These are phyloP conservation scores for Drosophila navojoa DNA, from an alignment of 1,140 invertebrate genomes.

Conservation along the genomic window DNA sequence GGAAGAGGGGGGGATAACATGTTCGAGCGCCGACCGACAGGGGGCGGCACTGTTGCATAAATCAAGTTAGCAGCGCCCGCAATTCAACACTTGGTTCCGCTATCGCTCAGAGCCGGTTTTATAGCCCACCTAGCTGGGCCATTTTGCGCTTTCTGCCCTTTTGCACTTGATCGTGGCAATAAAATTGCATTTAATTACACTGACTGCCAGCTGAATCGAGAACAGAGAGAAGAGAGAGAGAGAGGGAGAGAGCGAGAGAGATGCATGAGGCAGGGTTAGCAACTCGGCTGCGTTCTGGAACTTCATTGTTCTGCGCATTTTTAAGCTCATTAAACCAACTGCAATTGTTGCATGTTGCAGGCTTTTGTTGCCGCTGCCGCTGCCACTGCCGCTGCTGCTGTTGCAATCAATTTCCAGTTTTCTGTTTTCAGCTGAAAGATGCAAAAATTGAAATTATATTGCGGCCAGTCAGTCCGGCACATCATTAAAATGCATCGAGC, in stretches of 20 bases:
- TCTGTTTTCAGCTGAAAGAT: slow-evolving; percentile 72
- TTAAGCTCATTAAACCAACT: slow-evolving; percentile 77
- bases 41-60: slow-evolving; percentile 61
- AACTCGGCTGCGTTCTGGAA: slow-evolving; percentile 39
- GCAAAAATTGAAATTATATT: slow-evolving; percentile 80
- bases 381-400: slow-evolving; percentile 25
- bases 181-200: slow-evolving; percentile 80
- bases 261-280: slow-evolving; percentile 47
- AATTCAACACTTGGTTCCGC: slow-evolving; percentile 66
- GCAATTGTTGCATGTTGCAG: slow-evolving; percentile 60
- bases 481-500: slow-evolving; percentile 79
- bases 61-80: slow-evolving; percentile 72
- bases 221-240: background rate
- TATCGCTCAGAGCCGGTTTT: slow-evolving; percentile 31
- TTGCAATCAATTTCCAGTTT: slow-evolving; percentile 77
- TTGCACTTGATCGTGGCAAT: slow-evolving; percentile 72
- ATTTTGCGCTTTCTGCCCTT: slow-evolving; percentile 41
- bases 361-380: slow-evolving; percentile 13
- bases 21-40: slow-evolving; percentile 36
- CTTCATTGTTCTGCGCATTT: slow-evolving; percentile 79
- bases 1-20: no score
- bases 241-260: background rate
- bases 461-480: slow-evolving; percentile 47
- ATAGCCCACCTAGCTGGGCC: slow-evolving; percentile 49
- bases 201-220: slow-evolving; percentile 24